A percentile compares a stretch with the other conserved stretches of the same genome.
Conservation (phyloP, 2,888 invertebrate species). For the Colostygia pectinataria region DNA sequence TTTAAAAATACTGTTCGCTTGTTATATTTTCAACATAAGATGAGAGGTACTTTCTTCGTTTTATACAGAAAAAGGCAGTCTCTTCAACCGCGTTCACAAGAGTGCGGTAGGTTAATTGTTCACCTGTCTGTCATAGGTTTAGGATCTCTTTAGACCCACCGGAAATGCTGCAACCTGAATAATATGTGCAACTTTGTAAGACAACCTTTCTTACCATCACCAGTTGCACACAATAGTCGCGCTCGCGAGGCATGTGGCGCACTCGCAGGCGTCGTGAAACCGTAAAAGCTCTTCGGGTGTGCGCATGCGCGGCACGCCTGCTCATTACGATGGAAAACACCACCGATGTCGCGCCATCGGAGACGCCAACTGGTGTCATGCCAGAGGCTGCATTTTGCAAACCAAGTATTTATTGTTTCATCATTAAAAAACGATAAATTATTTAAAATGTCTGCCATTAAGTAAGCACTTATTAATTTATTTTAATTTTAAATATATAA, state of each 20-base stretch:
- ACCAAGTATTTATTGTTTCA: no score
- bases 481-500: no score
- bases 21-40: neutral
- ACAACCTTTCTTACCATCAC: slow-evolving; percentile 12
- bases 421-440: no score
- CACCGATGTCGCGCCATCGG: neutral
- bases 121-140: neutral
- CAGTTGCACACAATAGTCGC: slow-evolving; percentile 41
- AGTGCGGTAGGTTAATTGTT: slow-evolving; percentile 2
- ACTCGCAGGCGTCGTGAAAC: slow-evolving; percentile 62
- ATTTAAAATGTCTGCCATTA: no score
- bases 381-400: neutral
- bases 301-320: slow-evolving; percentile 51
- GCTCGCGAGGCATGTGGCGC: slow-evolving; percentile 67
- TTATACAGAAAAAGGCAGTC: neutral
- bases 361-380: slow-evolving; percentile 12
- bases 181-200: slow-evolving; percentile 11
- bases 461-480: no score
- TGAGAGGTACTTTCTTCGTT: no score
- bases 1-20: no score
- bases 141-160: neutral
- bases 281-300: slow-evolving; percentile 67
- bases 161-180: neutral
- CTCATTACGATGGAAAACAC: slow-evolving; percentile 57
- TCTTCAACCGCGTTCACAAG: neutral